Conservation (phyloP, 1,140 invertebrate species). For the Hyphantria cunea region DNA sequence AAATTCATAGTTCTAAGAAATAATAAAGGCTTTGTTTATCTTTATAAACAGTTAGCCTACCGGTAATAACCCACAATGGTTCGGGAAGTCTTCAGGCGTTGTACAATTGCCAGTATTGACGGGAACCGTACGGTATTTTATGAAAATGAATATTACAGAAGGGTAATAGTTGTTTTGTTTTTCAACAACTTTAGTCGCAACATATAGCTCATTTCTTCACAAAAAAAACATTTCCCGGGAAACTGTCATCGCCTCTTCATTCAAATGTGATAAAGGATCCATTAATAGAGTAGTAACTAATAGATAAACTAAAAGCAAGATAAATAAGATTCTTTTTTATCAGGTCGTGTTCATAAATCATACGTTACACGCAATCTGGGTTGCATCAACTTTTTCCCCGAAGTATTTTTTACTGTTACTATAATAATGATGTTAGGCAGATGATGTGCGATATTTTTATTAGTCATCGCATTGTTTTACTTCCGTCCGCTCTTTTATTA, state of each 20-base stretch:
- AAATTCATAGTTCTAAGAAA: slow-evolving; percentile 14
- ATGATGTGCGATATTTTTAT: background rate
- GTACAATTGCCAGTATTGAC: slow-evolving; percentile 47
- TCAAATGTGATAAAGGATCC: too few species aligned
- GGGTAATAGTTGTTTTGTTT: too few species aligned
- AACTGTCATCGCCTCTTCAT: too few species aligned
- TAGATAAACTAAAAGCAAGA: too few species aligned
- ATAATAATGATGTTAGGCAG: slow-evolving; percentile 8
- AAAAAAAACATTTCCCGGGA: too few species aligned
- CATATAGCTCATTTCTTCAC: too few species aligned
- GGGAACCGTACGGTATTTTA: slow-evolving; percentile 20
- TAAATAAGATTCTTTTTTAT: too few species aligned
- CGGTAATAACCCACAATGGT: slow-evolving; percentile 34
- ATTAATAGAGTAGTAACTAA: too few species aligned
- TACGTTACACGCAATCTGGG: background rate
- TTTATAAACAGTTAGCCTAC: slow-evolving; percentile 28
- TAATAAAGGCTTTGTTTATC: slow-evolving; percentile 16
- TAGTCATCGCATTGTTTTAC: slow-evolving; percentile 9
- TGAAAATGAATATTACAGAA: too few species aligned
- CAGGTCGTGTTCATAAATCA: background rate
- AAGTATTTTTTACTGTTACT: background rate
- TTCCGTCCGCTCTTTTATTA: background rate
- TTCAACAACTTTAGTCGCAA: too few species aligned
- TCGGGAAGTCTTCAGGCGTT: slow-evolving; percentile 40
- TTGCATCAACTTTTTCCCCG: background rate